A percentile compares a stretch with the other conserved stretches of the same genome.
Evolutionary conservation across 2,797 vertebrate genomes (phyloP).

Genomic region (Phrynocephalus guinanensis): DNA sequence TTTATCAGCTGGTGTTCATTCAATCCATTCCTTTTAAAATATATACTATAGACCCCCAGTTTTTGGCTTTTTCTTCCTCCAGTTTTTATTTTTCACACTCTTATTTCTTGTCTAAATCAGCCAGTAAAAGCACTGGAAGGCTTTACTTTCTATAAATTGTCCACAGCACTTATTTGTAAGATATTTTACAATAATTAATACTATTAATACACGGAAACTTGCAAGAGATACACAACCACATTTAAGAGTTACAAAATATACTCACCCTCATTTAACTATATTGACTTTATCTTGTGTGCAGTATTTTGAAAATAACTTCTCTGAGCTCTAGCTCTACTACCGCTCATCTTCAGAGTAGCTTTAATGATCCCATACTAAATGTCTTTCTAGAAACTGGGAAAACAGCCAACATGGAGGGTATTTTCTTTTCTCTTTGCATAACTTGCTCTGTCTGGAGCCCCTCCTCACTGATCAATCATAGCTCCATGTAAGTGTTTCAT

Average conservation of each 20-base stretch:
- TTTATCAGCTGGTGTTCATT: background rate
- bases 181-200: background rate
- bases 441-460: fast-evolving
- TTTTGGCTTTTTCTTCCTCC: background rate
- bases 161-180: background rate
- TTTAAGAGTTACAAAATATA: background rate
- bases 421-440: background rate
- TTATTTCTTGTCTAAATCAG: background rate
- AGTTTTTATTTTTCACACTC: background rate
- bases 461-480: conserved; percentile 41
- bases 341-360: no score
- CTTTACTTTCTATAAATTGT: background rate
- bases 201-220: background rate
- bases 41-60: background rate
- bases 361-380: no score
- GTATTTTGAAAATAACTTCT: background rate
- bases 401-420: background rate
- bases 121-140: background rate
- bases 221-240: background rate
- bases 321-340: background rate
- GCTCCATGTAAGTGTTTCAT: conserved; percentile 9
- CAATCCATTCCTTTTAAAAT: background rate
- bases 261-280: background rate
- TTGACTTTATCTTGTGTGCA: background rate
- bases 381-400: background rate